Evolutionary conservation across 2,888 invertebrate genomes (phyloP).

Genomic region (Odontocerum albicorne): DNA sequence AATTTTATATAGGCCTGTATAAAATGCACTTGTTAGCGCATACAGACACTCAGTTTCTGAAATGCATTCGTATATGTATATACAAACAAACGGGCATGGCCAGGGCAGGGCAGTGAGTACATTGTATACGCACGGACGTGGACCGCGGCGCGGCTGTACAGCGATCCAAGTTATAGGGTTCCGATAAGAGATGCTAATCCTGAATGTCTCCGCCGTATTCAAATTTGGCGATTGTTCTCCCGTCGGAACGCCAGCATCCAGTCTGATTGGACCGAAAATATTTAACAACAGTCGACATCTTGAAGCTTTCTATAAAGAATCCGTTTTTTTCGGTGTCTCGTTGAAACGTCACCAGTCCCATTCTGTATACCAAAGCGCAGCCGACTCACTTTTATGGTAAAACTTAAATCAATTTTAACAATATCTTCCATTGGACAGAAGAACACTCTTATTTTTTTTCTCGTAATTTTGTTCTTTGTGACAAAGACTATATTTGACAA

Average conservation of each 20-base stretch:
- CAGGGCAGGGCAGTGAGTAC: neutral
- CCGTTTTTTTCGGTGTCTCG: neutral
- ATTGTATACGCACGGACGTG: conserved; percentile 1
- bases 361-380: no score
- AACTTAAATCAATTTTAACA: no score
- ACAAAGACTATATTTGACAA: no score
- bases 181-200: conserved; percentile 35
- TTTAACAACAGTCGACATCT: conserved; percentile 8
- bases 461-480: no score
- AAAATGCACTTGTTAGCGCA: no score
- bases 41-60: no score
- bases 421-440: no score
- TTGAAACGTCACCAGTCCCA: neutral
- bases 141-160: conserved; percentile 23
- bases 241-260: neutral
- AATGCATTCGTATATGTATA: no score
- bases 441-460: no score
- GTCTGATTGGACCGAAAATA: conserved; percentile 20
- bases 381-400: no score
- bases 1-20: no score
- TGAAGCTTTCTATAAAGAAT: neutral
- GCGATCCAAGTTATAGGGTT: conserved; percentile 26
- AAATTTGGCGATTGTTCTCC: conserved; percentile 27
- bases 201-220: conserved; percentile 28
- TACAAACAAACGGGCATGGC: neutral